phyloP scores from a whole-genome alignment of 2,113 vertebrate genomes.

The Gavialis gangeticus region DNA sequence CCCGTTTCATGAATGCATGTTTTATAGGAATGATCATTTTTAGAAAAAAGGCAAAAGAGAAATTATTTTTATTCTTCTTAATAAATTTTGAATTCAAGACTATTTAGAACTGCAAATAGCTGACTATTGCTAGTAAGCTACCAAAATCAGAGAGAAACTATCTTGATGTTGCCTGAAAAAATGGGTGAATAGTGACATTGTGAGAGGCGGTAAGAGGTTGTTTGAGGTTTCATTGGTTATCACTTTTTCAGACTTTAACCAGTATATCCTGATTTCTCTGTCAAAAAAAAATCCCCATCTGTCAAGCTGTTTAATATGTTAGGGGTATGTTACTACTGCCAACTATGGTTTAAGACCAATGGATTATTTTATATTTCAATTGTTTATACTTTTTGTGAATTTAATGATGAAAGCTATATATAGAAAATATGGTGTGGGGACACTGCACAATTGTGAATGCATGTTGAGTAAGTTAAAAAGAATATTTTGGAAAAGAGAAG shows the following conservation, averaged over 20 bases:
- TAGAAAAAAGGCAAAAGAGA: background rate
- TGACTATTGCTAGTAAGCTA: background rate
- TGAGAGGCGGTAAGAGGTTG: background rate
- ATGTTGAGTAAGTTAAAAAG: background rate
- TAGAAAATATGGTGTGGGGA: background rate
- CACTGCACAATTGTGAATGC: background rate
- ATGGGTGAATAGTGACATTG: background rate
- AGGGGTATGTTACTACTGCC: background rate
- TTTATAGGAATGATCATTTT: background rate
- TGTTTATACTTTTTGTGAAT: background rate
- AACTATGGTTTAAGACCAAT: background rate
- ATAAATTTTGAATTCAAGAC: background rate
- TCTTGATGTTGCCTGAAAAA: background rate
- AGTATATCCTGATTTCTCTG: background rate
- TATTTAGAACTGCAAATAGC: background rate
- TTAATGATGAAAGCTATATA: background rate
- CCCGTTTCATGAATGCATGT: background rate
- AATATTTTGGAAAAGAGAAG: no score
- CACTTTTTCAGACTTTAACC: background rate
- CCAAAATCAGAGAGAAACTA: background rate
- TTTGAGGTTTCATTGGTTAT: background rate
- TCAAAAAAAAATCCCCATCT: conserved; percentile 7
- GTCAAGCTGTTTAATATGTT: background rate
- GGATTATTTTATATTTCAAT: background rate
- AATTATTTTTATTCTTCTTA: background rate